These are phyloP conservation scores for Tridacna crocea DNA, from an alignment of 2,888 invertebrate species.

Conservation along the genomic window DNA sequence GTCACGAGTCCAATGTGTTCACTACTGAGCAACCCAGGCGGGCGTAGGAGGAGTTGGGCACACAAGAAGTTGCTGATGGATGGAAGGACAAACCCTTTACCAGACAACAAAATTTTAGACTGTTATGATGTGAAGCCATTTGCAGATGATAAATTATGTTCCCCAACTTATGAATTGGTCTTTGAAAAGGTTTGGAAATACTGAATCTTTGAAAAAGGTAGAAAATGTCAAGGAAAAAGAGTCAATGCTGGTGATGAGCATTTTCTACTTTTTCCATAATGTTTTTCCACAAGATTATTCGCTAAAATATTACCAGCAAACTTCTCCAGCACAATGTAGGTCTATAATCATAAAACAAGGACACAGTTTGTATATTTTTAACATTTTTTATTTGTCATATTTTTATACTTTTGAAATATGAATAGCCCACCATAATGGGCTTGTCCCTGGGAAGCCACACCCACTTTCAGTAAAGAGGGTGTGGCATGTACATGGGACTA, in stretches of 20 bases:
- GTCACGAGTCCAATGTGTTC: too few relatives aligned
- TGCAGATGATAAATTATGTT: background rate
- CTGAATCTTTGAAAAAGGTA: background rate
- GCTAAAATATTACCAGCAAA: too few relatives aligned
- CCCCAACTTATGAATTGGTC: background rate
- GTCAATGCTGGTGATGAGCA: too few relatives aligned
- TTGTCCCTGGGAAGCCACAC: conserved; percentile 21
- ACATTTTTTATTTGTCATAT: conserved; percentile 56
- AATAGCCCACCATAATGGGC: conserved; percentile 41
- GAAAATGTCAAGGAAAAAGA: conserved; percentile 1
- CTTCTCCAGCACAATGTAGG: background rate
- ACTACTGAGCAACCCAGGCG: too few relatives aligned
- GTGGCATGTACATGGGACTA: conserved; percentile 20
- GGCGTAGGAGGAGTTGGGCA: too few relatives aligned
- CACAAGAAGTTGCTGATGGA: too few relatives aligned
- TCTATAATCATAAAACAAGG: background rate
- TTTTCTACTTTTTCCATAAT: too few relatives aligned
- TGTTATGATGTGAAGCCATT: background rate
- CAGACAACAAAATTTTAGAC: background rate
- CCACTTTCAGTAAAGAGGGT: background rate
- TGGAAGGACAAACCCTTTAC: background rate
- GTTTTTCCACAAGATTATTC: too few relatives aligned
- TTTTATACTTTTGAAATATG: conserved; percentile 61
- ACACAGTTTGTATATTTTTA: conserved; percentile 26
- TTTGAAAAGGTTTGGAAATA: background rate